phyloP scores from a whole-genome alignment of 2,113 vertebrate species.

The Corydoras sp. region DNA sequence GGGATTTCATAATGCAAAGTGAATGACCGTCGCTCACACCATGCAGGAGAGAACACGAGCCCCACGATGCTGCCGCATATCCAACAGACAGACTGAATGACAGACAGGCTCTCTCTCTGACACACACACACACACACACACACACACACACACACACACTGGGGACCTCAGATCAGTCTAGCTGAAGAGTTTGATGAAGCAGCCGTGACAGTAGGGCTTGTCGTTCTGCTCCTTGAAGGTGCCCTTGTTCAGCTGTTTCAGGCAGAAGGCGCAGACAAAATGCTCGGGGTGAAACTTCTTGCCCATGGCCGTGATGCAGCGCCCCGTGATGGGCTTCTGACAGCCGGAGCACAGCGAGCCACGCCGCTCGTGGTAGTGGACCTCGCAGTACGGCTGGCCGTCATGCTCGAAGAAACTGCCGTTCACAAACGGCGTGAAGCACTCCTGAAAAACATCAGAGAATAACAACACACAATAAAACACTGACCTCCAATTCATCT shows the following conservation, averaged over 20 bases:
- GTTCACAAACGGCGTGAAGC: constrained; percentile 92
- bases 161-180: constrained; percentile 55
- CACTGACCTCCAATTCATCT: too few relatives aligned
- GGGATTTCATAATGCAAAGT: too few relatives aligned
- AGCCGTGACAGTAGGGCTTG: constrained; percentile 98
- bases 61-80: background rate
- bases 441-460: constrained; percentile 70
- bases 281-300: constrained; percentile 99
- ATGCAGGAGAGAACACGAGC: background rate
- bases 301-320: constrained; percentile 97
- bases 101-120: constrained; percentile 27
- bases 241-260: constrained; percentile 99
- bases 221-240: constrained; percentile 99
- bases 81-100: constrained; percentile 26
- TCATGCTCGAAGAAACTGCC: constrained; percentile 98
- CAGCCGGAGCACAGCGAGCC: constrained; percentile 95
- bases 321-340: constrained; percentile 97
- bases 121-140: constrained; percentile 2
- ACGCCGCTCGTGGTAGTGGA: constrained; percentile 91
- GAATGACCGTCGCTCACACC: too few relatives aligned
- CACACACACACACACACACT: background rate
- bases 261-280: constrained; percentile 98
- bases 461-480: too few relatives aligned
- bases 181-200: constrained; percentile 97
- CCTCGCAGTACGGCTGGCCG: constrained; percentile 96